Conservation (phyloP, 2,113 vertebrate species). For the Drymodes brunneopygia region DNA sequence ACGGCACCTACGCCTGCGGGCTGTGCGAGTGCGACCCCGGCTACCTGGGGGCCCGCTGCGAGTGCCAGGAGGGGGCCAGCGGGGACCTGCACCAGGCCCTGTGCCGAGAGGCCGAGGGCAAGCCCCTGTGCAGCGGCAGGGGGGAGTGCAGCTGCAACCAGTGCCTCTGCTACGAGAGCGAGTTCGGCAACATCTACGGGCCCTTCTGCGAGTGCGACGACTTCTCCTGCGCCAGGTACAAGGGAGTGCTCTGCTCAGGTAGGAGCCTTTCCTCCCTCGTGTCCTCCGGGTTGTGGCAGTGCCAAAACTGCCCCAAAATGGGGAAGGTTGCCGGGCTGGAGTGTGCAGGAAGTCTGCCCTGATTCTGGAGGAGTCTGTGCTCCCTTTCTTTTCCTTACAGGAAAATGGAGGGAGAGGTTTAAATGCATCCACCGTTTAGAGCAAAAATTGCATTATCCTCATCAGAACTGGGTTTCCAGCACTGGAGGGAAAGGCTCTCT, state of each 20-base stretch:
- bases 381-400: not conserved
- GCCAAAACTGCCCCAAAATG: rapidly evolving
- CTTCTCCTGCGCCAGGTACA: constrained; percentile 95
- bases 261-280: not conserved
- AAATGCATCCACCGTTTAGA: not conserved
- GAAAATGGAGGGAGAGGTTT: not conserved
- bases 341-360: not conserved
- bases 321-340: not conserved
- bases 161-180: constrained; percentile 92
- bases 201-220: constrained; percentile 95
- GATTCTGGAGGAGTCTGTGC: not conserved
- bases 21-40: constrained; percentile 83
- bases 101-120: constrained; percentile 89
- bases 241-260: constrained; percentile 96
- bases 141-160: constrained; percentile 96
- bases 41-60: constrained; percentile 86
- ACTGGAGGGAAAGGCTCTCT: not conserved
- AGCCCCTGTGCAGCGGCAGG: constrained; percentile 89
- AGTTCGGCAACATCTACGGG: constrained; percentile 96
- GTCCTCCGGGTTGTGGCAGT: rapidly evolving
- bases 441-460: not conserved
- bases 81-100: constrained; percentile 73
- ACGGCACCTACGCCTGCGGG: constrained; percentile 85
- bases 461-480: not conserved
- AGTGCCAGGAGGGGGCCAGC: constrained; percentile 87